Conservation (phyloP, 2,888 invertebrate genomes). For the Petrolisthes manimaculis region DNA sequence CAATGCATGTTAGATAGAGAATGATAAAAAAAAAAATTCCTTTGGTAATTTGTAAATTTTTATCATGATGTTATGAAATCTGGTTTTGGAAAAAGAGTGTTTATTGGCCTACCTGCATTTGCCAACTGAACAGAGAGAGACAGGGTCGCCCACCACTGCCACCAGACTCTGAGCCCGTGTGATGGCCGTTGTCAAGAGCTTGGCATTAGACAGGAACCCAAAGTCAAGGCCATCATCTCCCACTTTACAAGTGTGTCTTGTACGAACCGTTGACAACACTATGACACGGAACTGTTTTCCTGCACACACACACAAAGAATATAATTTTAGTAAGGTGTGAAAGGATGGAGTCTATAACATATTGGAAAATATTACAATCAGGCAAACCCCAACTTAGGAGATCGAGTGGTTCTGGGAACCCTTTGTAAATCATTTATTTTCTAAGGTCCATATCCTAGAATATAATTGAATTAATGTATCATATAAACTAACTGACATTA, state of each 20-base stretch:
- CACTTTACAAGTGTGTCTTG: conserved; percentile 78
- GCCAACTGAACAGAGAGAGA: conserved; percentile 84
- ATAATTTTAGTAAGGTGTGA: too few species aligned
- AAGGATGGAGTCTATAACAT: too few species aligned
- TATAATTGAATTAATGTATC: too few species aligned
- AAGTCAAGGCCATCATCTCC: conserved; percentile 64
- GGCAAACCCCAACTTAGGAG: too few species aligned
- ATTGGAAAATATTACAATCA: too few species aligned
- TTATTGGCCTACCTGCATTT: conserved; percentile 75
- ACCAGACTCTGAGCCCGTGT: conserved; percentile 85
- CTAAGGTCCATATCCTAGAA: too few species aligned
- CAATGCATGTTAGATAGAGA: not conserved
- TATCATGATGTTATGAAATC: not conserved
- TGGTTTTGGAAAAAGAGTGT: not conserved
- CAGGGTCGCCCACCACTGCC: conserved; percentile 87
- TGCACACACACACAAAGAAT: conserved; percentile 67
- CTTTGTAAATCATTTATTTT: too few species aligned
- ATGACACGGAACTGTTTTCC: conserved; percentile 87
- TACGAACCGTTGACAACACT: conserved; percentile 83
- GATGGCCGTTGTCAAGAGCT: conserved; percentile 85
- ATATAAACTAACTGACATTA: too few species aligned
- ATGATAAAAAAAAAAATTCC: not conserved
- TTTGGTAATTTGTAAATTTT: not conserved
- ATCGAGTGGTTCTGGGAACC: too few species aligned
- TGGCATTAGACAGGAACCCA: conserved; percentile 82